A percentile compares a stretch with the other conserved stretches of the same genome.
Evolutionary conservation across 2,888 invertebrate species (phyloP).

Genomic region (Drosophila flavopinicola): DNA sequence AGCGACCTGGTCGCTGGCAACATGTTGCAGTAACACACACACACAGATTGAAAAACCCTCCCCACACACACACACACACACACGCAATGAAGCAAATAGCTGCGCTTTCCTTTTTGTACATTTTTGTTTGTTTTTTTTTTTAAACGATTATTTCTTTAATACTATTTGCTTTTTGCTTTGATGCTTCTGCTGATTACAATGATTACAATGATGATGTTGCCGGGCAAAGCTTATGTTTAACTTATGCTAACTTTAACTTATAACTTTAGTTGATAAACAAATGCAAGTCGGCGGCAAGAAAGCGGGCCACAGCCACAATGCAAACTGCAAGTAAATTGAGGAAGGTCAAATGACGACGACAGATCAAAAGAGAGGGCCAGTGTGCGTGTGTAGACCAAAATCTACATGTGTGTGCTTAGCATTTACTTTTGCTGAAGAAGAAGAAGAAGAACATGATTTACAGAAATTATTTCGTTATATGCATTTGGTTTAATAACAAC

Average conservation of each 20-base stretch:
- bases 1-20: constrained; percentile 51
- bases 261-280: constrained; percentile 65
- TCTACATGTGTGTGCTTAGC: constrained; percentile 30
- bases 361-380: constrained; percentile 19
- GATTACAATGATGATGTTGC: constrained; percentile 2
- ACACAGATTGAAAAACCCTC: constrained; percentile 2
- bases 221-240: constrained; percentile 57
- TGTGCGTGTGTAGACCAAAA: not conserved
- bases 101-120: constrained; percentile 67
- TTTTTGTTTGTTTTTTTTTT: constrained; percentile 61
- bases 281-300: constrained; percentile 54
- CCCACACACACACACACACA: constrained; percentile 10
- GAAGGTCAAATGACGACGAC: constrained; percentile 1
- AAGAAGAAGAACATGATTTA: constrained; percentile 16
- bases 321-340: constrained; percentile 9
- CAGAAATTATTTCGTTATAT: constrained; percentile 25
- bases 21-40: constrained; percentile 50
- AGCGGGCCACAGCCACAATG: constrained; percentile 17
- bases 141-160: constrained; percentile 24
- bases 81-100: constrained; percentile 54
- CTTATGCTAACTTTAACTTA: constrained; percentile 67
- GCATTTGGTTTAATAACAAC: constrained; percentile 32
- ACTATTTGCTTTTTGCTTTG: constrained; percentile 30
- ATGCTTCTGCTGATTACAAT: constrained; percentile 36
- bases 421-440: constrained; percentile 43